A percentile compares a stretch with the other conserved stretches of the same genome.
These are phyloP conservation scores for Alca torda DNA, from an alignment of 2,797 vertebrate genomes.

Conservation along the genomic window DNA sequence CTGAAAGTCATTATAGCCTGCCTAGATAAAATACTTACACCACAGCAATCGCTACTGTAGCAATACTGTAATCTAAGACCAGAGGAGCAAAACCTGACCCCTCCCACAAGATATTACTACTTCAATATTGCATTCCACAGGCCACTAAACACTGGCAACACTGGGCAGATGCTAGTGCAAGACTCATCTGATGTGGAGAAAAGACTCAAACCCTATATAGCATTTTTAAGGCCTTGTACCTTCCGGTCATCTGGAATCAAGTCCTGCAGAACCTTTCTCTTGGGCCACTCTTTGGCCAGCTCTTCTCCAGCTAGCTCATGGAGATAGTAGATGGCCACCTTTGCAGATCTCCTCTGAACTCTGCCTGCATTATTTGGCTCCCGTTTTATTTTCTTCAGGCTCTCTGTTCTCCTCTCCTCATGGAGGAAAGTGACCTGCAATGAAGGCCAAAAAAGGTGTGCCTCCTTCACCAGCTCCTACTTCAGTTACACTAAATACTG, in stretches of 20 bases:
- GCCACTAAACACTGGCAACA: neutral
- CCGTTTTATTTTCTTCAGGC: slow-evolving; percentile 74
- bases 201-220: neutral
- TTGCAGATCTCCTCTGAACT: slow-evolving; percentile 89
- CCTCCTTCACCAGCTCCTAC: neutral
- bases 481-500: neutral
- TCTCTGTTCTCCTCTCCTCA: slow-evolving; percentile 69
- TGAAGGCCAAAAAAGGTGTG: neutral
- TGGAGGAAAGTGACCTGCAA: slow-evolving; percentile 77
- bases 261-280: slow-evolving; percentile 92
- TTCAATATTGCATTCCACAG: neutral
- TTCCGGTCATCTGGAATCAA: slow-evolving; percentile 93
- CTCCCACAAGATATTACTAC: neutral
- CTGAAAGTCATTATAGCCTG: neutral
- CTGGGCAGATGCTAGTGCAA: neutral
- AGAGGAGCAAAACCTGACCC: neutral
- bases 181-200: neutral
- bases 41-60: neutral
- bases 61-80: neutral
- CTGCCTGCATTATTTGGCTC: slow-evolving; percentile 75
- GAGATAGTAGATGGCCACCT: slow-evolving; percentile 91
- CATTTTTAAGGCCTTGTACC: slow-evolving; percentile 66
- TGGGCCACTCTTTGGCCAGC: slow-evolving; percentile 92
- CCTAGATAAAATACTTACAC: neutral
- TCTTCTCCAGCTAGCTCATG: slow-evolving; percentile 91